These are phyloP conservation scores for Scylla paramamosain DNA, from an alignment of 1,140 invertebrate genomes.

Conservation along the genomic window DNA sequence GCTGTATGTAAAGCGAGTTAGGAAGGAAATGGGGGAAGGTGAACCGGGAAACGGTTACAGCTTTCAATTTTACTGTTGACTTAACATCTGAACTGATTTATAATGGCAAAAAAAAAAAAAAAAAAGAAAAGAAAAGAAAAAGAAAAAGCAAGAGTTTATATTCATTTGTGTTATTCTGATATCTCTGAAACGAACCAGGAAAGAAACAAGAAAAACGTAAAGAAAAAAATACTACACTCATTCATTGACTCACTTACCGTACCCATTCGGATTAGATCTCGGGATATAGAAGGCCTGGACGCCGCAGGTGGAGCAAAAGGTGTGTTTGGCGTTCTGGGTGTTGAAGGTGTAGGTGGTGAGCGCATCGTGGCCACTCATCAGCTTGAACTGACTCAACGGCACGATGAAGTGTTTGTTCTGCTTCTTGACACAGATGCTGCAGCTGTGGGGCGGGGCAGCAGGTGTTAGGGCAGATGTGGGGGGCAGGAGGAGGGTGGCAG, in stretches of 20 bases:
- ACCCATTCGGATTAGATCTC: conserved; percentile 82
- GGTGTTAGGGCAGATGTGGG: neutral
- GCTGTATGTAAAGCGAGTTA: too few species aligned
- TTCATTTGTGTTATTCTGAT: too few species aligned
- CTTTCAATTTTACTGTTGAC: too few species aligned
- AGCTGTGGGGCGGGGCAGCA: conserved; percentile 78
- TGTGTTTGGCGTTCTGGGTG: conserved; percentile 82
- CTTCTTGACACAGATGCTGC: conserved; percentile 82
- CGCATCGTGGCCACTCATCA: conserved; percentile 81
- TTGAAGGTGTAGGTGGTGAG: conserved; percentile 83
- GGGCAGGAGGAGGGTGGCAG: neutral
- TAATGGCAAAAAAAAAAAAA: too few species aligned
- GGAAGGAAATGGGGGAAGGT: too few species aligned
- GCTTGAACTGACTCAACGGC: conserved; percentile 80
- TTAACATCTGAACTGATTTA: neutral
- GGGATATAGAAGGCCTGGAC: conserved; percentile 83
- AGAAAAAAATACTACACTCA: neutral
- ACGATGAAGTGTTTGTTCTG: conserved; percentile 82
- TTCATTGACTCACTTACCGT: conserved; percentile 79
- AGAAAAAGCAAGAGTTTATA: neutral
- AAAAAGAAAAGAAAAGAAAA: neutral
- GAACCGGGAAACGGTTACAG: too few species aligned
- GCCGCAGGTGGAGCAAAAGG: conserved; percentile 83
- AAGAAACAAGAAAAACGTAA: neutral
- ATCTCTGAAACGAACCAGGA: neutral